A percentile compares a stretch with the other conserved stretches of the same genome.
Conservation (phyloP, 2,113 vertebrate genomes). For the Cavia aperea region DNA sequence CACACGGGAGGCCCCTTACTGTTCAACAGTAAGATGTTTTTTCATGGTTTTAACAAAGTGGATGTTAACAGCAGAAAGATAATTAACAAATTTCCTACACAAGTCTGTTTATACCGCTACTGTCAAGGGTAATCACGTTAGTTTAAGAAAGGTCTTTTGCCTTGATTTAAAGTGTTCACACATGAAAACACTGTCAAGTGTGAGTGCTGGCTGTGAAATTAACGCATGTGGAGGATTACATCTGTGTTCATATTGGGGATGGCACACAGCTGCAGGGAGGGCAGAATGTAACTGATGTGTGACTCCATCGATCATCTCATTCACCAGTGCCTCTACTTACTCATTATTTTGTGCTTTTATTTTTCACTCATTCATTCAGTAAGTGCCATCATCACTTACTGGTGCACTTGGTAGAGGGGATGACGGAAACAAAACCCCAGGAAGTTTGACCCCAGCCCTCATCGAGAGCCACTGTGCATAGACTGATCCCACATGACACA, state of each 20-base stretch:
- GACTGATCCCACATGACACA: not conserved
- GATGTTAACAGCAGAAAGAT: constrained; percentile 7
- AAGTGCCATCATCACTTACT: not conserved
- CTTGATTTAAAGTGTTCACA: constrained; percentile 34
- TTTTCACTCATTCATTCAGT: not conserved
- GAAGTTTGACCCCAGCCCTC: not conserved
- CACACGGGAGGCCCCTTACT: not conserved
- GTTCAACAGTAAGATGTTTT: not conserved
- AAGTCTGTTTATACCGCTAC: constrained; percentile 31
- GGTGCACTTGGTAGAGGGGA: not conserved
- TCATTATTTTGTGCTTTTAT: constrained; percentile 11
- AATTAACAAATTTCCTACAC: constrained; percentile 44
- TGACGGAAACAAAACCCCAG: not conserved
- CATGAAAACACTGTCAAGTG: constrained; percentile 38
- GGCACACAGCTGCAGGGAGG: not conserved
- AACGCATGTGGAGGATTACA: not conserved
- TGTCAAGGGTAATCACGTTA: constrained; percentile 44
- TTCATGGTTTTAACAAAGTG: not conserved
- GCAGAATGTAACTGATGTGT: not conserved
- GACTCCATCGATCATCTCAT: not conserved
- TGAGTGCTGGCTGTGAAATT: constrained; percentile 36
- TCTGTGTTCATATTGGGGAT: not conserved
- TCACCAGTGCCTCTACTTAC: not conserved
- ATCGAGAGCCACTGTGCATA: not conserved
- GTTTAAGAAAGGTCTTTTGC: constrained; percentile 45